Base-by-base conservation (phyloP, 2,113 vertebrate species). In the Hucho hucho region DNA sequence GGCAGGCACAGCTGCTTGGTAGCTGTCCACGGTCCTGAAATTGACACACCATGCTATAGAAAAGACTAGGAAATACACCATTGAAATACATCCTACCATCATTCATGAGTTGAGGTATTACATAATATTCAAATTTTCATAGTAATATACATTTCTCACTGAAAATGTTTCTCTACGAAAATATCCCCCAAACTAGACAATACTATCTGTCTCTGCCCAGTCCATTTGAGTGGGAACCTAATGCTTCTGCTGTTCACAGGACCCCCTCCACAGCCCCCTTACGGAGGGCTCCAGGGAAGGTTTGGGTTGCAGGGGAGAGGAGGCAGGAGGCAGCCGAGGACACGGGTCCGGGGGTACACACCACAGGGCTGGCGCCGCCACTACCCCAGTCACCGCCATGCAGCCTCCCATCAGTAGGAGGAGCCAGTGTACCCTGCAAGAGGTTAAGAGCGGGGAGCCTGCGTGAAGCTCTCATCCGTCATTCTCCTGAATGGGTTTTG, bases 401-500 rank as follows among this genome's bases (percentile, higher is more conserved):
- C 14, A 53, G 49, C 58, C 58, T 20, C 58, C 58, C 22, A 61
- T 61, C 58, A 61, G 58, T 13, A 61, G 58, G 58, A 61, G 58
- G 58, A 61, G 58, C 58, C 20, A n/a, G 28, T 29, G 69, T 73
- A 25, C 32, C 73, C 74, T 66, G 67, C 63, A 26, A 72, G 47
- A 72, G 64, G 67, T 66, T 56, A 74, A 58, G 63, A 70, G 58
- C 14, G 20, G 37, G 68, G 56, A 76, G 53, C 14, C 75, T 70
- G 84, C 73, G 61, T 75, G 80, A 78, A 82, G 88, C 90, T 81
- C 90, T 91, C 93, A 94, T 94, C 92, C 88, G 91, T 94, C 93
- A 94, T 93, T 92, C 90, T 92, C 89, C 89, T 91, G 93, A 93
- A 93, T 92, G 90, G 92, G 91, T 93, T 94, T 93, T 93, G 92